Base-by-base conservation (phyloP, 2,888 invertebrate genomes). In the Liodrosophila aerea region DNA sequence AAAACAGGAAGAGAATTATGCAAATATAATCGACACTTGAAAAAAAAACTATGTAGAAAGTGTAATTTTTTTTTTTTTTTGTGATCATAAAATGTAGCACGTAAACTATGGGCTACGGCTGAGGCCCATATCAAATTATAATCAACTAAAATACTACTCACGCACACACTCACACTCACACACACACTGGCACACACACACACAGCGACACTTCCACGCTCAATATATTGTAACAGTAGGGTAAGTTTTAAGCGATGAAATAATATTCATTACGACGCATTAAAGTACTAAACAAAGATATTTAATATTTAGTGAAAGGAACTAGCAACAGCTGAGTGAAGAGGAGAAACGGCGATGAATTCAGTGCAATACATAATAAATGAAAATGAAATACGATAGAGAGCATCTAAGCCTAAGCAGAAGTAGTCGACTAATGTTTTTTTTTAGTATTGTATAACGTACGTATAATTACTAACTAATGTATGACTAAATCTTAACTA, bases 391-490 rank as follows among this genome's bases (percentile, higher is more conserved):
- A 62, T 22, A n/a, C 12, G 41, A 52, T 53, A 15, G 31, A 12
- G 18, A 47, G 50, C 44, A 44, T 1, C n/a, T 18, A 73, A 64
- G 50, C 34, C 57, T 78, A 78, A 78, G 78, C 74, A 72, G 73
- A 53, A 52, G 85, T 78, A 78, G 78, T 69, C 64, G 85, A 77
- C 52, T 22, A n/a, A 41, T 2, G 22, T 31, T 58, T 77, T 78
- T 77, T 76, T 80, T 84, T 84, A 84, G 76, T 73, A 76, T 84
- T 62, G 64, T 81, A 77, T 77, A 65, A 84, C 84, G 64, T 69
- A 65, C 46, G 64, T 76, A 64, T 75, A 74, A 72, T 51, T 71
- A 60, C 27, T 22, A 22, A 22, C 22, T 40, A 44, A 69, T 57
- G 56, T 68, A 66, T 65, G 56, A 69, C 63, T 75, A 65, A 64